phyloP scores from a whole-genome alignment of 2,113 vertebrate species.

The Burhinus bistriatus region DNA sequence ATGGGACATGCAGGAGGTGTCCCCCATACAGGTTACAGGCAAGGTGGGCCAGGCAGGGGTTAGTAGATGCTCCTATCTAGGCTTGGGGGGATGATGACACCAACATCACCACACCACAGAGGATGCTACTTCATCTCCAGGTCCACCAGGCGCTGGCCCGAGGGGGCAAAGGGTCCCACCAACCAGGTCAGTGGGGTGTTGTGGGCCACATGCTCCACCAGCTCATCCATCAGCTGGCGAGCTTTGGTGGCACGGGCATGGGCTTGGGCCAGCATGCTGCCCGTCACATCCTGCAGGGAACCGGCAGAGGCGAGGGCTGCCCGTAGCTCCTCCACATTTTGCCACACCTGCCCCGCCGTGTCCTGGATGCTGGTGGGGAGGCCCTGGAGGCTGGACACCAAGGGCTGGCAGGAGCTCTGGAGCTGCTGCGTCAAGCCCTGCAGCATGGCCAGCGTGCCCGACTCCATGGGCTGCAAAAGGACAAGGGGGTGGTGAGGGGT shows the following conservation, averaged over 20 bases:
- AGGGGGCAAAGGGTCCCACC: background rate
- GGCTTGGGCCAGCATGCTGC: conserved; percentile 72
- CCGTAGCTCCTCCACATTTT: conserved; percentile 75
- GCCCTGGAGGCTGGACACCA: conserved; percentile 82
- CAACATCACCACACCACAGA: background rate
- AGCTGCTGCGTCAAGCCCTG: conserved; percentile 78
- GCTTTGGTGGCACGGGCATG: conserved; percentile 70
- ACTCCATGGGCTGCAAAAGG: background rate
- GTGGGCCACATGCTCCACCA: conserved; percentile 59
- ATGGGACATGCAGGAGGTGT: no score
- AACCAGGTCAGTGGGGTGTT: conserved; percentile 72
- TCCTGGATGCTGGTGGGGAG: conserved; percentile 83
- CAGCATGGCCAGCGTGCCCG: conserved; percentile 67
- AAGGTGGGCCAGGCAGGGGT: background rate
- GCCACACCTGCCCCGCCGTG: conserved; percentile 68
- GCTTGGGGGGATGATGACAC: no score
- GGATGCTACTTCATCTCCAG: background rate
- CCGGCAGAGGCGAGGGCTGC: conserved; percentile 58
- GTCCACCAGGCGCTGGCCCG: background rate
- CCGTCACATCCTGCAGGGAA: conserved; percentile 65
- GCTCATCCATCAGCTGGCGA: conserved; percentile 79
- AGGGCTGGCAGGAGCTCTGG: conserved; percentile 71
- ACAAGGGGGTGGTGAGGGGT: background rate
- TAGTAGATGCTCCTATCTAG: background rate
- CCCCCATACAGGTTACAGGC: background rate